These are phyloP conservation scores for Lagorchestes hirsutus DNA, from an alignment of 2,797 vertebrate genomes.

Conservation along the genomic window DNA sequence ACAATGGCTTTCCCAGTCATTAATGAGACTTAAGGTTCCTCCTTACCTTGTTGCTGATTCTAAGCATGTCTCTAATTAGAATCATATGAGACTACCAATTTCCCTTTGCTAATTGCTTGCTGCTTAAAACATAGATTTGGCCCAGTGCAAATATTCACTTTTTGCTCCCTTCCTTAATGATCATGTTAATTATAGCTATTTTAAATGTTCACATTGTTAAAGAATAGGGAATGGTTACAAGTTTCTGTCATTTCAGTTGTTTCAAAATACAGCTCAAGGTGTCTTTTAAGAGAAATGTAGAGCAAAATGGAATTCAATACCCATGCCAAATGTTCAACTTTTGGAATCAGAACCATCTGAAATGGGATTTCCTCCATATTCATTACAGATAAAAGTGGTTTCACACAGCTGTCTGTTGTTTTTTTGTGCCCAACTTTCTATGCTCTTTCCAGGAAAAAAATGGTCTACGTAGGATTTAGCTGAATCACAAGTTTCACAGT, in stretches of 20 bases:
- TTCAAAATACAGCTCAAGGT: constrained; percentile 38
- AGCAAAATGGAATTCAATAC: background rate
- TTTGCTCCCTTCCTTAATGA: background rate
- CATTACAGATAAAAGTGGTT: background rate
- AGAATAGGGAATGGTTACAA: background rate
- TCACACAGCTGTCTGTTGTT: background rate
- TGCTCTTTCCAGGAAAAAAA: background rate
- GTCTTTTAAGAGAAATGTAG: constrained; percentile 14
- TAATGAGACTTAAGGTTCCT: background rate
- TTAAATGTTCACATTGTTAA: constrained; percentile 32
- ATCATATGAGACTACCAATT: background rate
- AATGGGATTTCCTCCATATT: background rate
- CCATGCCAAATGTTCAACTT: background rate
- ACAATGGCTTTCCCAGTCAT: background rate
- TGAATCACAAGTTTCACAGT: background rate
- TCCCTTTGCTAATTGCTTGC: constrained; percentile 20
- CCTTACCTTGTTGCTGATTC: background rate
- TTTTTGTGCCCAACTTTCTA: constrained; percentile 28
- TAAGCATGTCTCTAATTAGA: background rate
- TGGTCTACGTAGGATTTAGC: background rate
- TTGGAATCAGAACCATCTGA: constrained; percentile 11
- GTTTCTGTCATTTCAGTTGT: constrained; percentile 44
- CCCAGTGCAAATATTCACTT: background rate
- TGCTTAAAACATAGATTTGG: background rate
- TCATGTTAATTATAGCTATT: constrained; percentile 33